Percentiles rank a stretch among this genome's conserved stretches.
Evolutionary conservation across 2,797 vertebrate species (phyloP).

Genomic region (Thamnophis elegans): DNA sequence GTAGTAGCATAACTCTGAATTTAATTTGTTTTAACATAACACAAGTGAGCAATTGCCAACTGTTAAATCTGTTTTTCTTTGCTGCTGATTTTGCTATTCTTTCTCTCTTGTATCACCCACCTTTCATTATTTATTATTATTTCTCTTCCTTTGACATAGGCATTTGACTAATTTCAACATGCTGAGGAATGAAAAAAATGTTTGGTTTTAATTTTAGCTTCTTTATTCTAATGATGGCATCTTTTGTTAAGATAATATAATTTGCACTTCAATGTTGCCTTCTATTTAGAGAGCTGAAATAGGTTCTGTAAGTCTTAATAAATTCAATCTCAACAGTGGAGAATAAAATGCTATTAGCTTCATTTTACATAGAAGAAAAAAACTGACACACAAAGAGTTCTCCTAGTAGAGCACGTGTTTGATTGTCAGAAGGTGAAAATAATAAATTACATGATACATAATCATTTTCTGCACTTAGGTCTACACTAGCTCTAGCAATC

Average conservation of each 20-base stretch:
- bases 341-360: neutral
- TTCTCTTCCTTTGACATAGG: slow-evolving; percentile 9
- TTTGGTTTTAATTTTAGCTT: slow-evolving; percentile 25
- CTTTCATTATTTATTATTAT: slow-evolving; percentile 21
- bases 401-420: slow-evolving; percentile 13
- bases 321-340: neutral
- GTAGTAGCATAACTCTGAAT: neutral
- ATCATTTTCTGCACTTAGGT: slow-evolving; percentile 7
- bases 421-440: neutral
- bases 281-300: slow-evolving; percentile 6
- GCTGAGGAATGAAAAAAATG: neutral
- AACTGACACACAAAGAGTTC: neutral
- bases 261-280: slow-evolving; percentile 13
- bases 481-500: neutral
- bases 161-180: slow-evolving; percentile 19
- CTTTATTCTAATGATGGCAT: slow-evolving; percentile 14
- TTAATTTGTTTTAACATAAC: slow-evolving; percentile 14
- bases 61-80: slow-evolving; percentile 15
- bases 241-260: slow-evolving; percentile 19
- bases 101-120: neutral
- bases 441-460: neutral
- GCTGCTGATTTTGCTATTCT: neutral
- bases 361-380: slow-evolving; percentile 30
- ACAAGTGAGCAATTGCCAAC: slow-evolving; percentile 26
- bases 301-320: neutral